Evolutionary conservation across 2,797 vertebrate species (phyloP), one percentile per base, ranked within the genome.

Genomic region (Pangasius macronema): DNA sequence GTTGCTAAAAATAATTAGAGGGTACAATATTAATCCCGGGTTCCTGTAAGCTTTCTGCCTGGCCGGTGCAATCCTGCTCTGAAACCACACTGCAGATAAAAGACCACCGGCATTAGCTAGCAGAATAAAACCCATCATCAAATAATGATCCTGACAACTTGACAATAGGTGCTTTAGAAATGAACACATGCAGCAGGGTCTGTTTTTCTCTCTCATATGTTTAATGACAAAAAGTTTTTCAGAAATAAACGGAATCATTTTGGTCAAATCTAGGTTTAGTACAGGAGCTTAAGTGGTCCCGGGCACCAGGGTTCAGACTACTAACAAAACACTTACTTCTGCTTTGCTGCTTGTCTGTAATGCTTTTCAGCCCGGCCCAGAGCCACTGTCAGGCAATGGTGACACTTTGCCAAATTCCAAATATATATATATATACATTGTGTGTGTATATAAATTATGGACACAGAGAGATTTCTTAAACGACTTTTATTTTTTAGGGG

Each of bases 301-400:
- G 96, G 96, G 95, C 96, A 95, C 95, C 94, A 93, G 95, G 96
- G 96, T 94, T 97, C 96, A 97, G 97, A 97, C 96, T 90, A 94
- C 96, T 96, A 96, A 98, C 97, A 98, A 97, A 97, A 97, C 96
- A 96, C 95, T 98, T 97, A 97, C 96, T 97, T 98, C 96, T 96
- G 97, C 97, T 97, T 97, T 96, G 95, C 93, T 97, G 95, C 94
- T 83, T 90, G 89, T 92, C 95, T 95, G 96, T 96, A 97, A 97
- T 97, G 95, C 96, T 96, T 96, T 97, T 97, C 96, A 97, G 95
- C 96, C 57, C 10, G 22, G 20, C 55, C 55, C 53, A 79, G 51
- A 91, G 95, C 93, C 90, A 95, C 93, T 92, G 93, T 93, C 94
- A 96, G 93, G 91, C 93, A 95, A 96, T 94, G 7, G 27, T 84